A percentile compares a stretch with the other conserved stretches of the same genome.
phyloP scores from a whole-genome alignment of 1,140 invertebrate genomes.

The Limonius californicus region DNA sequence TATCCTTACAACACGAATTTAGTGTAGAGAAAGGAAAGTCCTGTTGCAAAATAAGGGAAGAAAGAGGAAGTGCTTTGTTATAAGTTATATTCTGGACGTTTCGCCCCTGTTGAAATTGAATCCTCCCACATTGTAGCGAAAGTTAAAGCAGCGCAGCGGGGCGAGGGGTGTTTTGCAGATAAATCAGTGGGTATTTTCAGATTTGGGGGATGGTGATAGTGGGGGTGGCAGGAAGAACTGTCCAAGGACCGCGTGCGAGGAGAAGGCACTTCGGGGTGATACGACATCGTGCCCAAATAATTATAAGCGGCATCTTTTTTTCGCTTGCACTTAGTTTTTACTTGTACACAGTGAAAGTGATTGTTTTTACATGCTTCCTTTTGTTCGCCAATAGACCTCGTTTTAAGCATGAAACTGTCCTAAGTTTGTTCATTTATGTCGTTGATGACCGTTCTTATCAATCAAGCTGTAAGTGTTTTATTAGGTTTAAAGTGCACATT shows the following conservation, averaged over 20 bases:
- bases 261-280: conserved; percentile 8
- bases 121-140: conserved; percentile 8
- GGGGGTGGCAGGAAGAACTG: conserved; percentile 16
- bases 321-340: neutral
- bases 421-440: neutral
- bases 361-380: neutral
- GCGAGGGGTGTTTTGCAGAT: conserved; percentile 17
- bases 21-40: too few species aligned
- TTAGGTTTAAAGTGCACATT: too few species aligned
- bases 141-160: conserved; percentile 5
- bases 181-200: conserved; percentile 28
- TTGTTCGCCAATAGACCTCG: neutral
- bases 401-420: neutral
- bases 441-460: conserved; percentile 3
- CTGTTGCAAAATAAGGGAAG: too few species aligned
- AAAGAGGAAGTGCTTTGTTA: too few species aligned
- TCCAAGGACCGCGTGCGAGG: conserved; percentile 7
- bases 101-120: conserved; percentile 2
- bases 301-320: neutral
- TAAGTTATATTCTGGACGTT: neutral
- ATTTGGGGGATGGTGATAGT: conserved; percentile 20
- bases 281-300: conserved; percentile 6
- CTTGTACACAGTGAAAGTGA: neutral
- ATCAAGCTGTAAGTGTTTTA: conserved; percentile 3
- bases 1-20: too few species aligned